phyloP scores from a whole-genome alignment of 2,888 invertebrate species.

The Ommatoiulus sabulosus region DNA sequence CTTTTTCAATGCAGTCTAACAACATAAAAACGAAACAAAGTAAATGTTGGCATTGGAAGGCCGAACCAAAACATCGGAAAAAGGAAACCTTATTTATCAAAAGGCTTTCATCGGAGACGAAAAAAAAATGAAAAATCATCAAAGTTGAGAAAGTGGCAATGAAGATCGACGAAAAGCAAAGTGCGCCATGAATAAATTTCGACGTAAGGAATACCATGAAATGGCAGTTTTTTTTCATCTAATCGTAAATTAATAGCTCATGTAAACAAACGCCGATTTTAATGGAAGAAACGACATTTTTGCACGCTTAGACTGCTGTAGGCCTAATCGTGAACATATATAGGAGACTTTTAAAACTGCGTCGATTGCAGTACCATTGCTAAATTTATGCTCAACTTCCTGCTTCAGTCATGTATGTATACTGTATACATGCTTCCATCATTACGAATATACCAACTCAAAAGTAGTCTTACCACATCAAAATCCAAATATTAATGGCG shows the following conservation, averaged over 20 bases:
- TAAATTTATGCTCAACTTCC: no score
- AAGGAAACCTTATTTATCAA: slow-evolving; percentile 2
- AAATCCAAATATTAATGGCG: no score
- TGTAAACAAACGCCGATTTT: background rate
- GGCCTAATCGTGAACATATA: no score
- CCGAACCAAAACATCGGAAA: background rate
- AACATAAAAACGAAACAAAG: background rate
- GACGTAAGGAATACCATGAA: background rate
- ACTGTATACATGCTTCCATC: no score
- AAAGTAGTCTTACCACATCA: no score
- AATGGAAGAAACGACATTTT: background rate
- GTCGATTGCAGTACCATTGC: no score
- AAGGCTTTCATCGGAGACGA: background rate
- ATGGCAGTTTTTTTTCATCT: background rate
- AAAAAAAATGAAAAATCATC: background rate
- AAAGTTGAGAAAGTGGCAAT: background rate
- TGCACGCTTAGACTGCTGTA: no score
- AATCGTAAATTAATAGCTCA: background rate
- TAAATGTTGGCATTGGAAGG: background rate
- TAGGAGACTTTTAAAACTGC: no score
- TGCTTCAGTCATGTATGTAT: no score
- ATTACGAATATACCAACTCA: no score
- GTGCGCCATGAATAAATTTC: background rate
- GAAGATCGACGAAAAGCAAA: background rate
- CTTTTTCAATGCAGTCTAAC: background rate